phyloP scores from a whole-genome alignment of 37 sponge, comb jelly and placozoan genomes.

The Bolinopsis microptera region DNA sequence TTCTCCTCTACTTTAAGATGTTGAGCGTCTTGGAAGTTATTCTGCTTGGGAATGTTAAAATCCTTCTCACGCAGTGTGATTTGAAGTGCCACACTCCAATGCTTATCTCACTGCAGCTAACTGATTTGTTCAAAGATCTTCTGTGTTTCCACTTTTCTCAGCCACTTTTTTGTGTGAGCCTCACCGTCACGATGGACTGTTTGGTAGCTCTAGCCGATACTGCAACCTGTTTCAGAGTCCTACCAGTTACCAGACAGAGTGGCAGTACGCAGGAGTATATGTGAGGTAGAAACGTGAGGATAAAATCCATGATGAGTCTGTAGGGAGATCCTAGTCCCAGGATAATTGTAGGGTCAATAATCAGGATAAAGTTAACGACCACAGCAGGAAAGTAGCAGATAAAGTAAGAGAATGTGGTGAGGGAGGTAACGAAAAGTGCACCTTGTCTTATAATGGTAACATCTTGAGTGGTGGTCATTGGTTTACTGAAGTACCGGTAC shows the following conservation, averaged over 20 bases:
- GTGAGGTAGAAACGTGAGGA: not conserved
- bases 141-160: too few species aligned
- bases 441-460: not conserved
- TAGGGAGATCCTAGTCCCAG: not conserved
- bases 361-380: not conserved
- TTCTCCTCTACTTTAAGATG: too few species aligned
- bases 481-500: not conserved
- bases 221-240: not conserved
- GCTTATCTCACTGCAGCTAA: too few species aligned
- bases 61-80: too few species aligned
- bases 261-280: conserved; percentile 9
- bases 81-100: too few species aligned
- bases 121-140: too few species aligned
- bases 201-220: too few species aligned
- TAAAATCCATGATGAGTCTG: not conserved
- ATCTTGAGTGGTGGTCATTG: not conserved
- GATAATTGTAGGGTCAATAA: not conserved
- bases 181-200: too few species aligned
- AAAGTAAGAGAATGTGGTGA: not conserved
- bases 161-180: too few species aligned
- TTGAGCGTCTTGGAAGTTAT: too few species aligned
- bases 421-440: not conserved
- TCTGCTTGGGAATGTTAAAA: too few species aligned
- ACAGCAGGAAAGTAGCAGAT: not conserved
- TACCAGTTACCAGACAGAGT: not conserved